These are phyloP conservation scores for Barnardius zonarius DNA, from an alignment of 2,113 vertebrate species.

Conservation along the genomic window DNA sequence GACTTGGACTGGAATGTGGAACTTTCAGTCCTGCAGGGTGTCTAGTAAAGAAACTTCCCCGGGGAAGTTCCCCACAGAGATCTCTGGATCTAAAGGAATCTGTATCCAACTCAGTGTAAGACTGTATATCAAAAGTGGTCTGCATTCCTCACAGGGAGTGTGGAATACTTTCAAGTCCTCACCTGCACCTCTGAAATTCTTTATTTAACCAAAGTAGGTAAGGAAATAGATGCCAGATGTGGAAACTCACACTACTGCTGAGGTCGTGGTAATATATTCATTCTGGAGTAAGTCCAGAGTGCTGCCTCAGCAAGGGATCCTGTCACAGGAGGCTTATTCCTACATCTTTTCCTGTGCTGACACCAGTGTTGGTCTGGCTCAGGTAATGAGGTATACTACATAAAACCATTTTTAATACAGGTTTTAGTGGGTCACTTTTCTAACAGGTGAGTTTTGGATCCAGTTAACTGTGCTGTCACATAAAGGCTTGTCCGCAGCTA, in stretches of 20 bases:
- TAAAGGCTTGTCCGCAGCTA: neutral
- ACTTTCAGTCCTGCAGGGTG: neutral
- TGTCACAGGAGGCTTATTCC: neutral
- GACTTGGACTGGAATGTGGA: neutral
- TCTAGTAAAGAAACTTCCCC: neutral
- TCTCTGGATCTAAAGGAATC: neutral
- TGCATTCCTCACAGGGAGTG: conserved; percentile 1
- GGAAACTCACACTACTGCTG: neutral
- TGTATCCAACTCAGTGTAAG: neutral
- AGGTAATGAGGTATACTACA: neutral
- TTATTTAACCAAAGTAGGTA: conserved; percentile 16
- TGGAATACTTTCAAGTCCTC: conserved; percentile 31
- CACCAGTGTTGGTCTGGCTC: neutral
- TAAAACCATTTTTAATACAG: neutral
- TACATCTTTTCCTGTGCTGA: neutral
- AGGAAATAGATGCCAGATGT: conserved; percentile 4
- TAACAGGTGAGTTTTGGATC: neutral
- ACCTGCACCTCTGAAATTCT: conserved; percentile 3
- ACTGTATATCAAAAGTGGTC: conserved; percentile 1
- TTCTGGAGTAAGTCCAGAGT: neutral
- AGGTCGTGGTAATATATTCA: neutral
- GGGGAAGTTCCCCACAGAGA: neutral
- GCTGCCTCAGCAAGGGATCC: neutral
- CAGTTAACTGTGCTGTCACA: neutral
- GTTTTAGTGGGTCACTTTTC: neutral